Evolutionary conservation across 1,140 invertebrate genomes (phyloP).

Genomic region (Sycobia sp.): DNA sequence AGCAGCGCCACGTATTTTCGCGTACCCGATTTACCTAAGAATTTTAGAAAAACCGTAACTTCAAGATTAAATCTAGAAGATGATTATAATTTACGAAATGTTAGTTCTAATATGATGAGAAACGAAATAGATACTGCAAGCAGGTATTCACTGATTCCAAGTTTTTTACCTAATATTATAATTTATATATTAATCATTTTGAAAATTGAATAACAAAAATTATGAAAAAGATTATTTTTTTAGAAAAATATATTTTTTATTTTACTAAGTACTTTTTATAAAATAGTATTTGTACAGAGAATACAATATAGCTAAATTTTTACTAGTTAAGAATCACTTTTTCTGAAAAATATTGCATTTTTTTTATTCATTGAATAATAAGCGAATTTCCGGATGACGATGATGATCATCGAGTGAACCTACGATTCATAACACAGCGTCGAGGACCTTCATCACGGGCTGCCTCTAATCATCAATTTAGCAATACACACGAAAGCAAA

Average conservation of each 20-base stretch:
- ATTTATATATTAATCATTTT: too few species aligned
- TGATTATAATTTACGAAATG: too few species aligned
- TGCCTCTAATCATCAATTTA: too few species aligned
- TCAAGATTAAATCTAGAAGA: not conserved
- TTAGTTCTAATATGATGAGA: too few species aligned
- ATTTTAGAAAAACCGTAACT: not conserved
- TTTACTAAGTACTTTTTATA: not conserved
- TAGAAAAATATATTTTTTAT: too few species aligned
- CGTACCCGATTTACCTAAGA: conserved; percentile 2
- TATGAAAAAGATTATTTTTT: too few species aligned
- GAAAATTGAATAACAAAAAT: not conserved
- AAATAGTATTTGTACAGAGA: too few species aligned
- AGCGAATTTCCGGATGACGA: conserved; percentile 20
- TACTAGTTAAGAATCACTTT: not conserved
- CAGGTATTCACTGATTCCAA: too few species aligned
- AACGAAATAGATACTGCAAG: too few species aligned
- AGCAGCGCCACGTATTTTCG: conserved; percentile 2
- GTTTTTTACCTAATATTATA: too few species aligned
- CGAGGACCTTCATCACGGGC: conserved; percentile 25
- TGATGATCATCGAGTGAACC: conserved; percentile 27
- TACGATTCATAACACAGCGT: conserved; percentile 41
- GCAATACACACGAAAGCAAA: not conserved
- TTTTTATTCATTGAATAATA: conserved; percentile 5
- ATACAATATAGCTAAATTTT: too few species aligned
- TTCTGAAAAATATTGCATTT: not conserved